A percentile compares a stretch with the other conserved stretches of the same genome.
Evolutionary conservation across 2,888 invertebrate genomes (phyloP).

Genomic region (Campopleginae sp.): DNA sequence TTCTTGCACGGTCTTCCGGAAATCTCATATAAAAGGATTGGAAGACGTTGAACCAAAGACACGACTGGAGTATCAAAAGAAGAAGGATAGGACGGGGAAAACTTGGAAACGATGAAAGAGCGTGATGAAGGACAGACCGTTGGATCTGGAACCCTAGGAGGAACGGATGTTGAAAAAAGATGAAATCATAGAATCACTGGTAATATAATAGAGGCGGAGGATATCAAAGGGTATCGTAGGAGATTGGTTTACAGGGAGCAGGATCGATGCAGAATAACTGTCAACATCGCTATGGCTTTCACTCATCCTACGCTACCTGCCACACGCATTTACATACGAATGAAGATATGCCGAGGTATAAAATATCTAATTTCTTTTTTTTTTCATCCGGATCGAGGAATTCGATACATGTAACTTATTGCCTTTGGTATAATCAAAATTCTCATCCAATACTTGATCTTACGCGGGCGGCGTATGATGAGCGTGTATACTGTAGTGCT

Average conservation of each 20-base stretch:
- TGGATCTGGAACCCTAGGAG: slow-evolving; percentile 26
- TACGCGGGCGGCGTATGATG: slow-evolving; percentile 21
- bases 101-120: slow-evolving; percentile 34
- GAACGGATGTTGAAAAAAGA: slow-evolving; percentile 45
- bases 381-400: slow-evolving; percentile 32
- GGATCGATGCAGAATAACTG: slow-evolving; percentile 69
- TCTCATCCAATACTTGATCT: slow-evolving; percentile 40
- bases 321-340: slow-evolving; percentile 2
- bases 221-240: slow-evolving; percentile 75
- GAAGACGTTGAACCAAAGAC: slow-evolving; percentile 22
- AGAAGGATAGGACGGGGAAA: background rate
- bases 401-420: slow-evolving; percentile 44
- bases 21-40: slow-evolving; percentile 15
- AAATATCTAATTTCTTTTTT: slow-evolving; percentile 23
- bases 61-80: background rate
- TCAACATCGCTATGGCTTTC: slow-evolving; percentile 24
- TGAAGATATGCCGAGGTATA: background rate
- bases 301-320: slow-evolving; percentile 28
- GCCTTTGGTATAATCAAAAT: slow-evolving; percentile 9
- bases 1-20: background rate
- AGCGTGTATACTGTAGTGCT: slow-evolving; percentile 44
- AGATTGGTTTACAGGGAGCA: slow-evolving; percentile 77
- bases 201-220: slow-evolving; percentile 79
- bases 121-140: slow-evolving; percentile 26
- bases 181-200: slow-evolving; percentile 75